Evolutionary conservation across 1,140 invertebrate species (phyloP).

Genomic region (Babylonia areolata): DNA sequence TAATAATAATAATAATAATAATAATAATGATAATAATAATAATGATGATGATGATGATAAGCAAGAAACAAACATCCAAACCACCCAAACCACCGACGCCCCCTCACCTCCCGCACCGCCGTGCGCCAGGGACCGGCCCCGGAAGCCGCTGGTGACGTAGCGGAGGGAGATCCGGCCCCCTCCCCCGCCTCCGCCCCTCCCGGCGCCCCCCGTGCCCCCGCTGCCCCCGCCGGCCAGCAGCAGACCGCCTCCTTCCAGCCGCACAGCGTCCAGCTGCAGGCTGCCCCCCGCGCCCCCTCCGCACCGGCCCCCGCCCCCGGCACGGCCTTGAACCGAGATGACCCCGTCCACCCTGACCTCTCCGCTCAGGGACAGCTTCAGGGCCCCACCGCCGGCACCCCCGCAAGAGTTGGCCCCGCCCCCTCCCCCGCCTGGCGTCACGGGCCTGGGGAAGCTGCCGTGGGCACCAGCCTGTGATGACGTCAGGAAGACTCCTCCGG

Average conservation of each 20-base stretch:
- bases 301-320: slow-evolving; percentile 3
- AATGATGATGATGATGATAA: no score
- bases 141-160: background rate
- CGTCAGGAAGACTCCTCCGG: background rate
- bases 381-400: slow-evolving; percentile 9
- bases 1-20: no score
- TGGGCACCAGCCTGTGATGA: slow-evolving; percentile 20
- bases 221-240: slow-evolving; percentile 21
- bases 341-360: slow-evolving; percentile 20
- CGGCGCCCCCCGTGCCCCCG: slow-evolving; percentile 15
- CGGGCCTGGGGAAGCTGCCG: slow-evolving; percentile 19
- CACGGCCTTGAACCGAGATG: slow-evolving; percentile 23
- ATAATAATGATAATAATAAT: no score
- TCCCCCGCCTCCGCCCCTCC: slow-evolving; percentile 27
- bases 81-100: background rate
- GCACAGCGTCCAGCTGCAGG: slow-evolving; percentile 1
- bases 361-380: background rate
- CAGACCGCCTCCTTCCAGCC: slow-evolving; percentile 19
- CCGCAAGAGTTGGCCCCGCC: background rate
- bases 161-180: slow-evolving; percentile 11
- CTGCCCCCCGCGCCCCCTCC: slow-evolving; percentile 27
- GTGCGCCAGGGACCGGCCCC: background rate
- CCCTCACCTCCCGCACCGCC: slow-evolving; percentile 21
- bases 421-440: background rate
- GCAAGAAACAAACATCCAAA: no score